Conservation (phyloP, 2,888 invertebrate species). For the Aleiodes alternator region DNA sequence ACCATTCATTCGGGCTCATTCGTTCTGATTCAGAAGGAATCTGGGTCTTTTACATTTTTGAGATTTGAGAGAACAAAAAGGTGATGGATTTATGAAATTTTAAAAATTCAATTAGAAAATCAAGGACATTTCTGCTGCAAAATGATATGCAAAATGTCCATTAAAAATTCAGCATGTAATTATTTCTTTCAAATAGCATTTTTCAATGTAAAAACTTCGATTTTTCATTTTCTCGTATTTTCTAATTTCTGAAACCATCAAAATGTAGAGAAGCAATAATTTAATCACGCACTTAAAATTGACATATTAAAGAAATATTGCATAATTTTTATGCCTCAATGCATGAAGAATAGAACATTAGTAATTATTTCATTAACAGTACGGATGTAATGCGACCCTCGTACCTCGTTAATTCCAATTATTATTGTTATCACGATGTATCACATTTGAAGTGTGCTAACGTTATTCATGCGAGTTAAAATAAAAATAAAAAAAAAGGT, state of each 20-base stretch:
- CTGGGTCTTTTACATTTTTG: no score
- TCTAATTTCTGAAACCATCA: no score
- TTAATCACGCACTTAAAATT: not conserved
- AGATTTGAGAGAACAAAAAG: no score
- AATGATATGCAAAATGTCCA: no score
- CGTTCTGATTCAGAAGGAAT: not conserved
- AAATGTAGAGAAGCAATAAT: no score
- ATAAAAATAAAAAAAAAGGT: conserved; percentile 46
- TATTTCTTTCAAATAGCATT: no score
- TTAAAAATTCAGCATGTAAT: no score
- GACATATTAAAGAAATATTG: conserved; percentile 12
- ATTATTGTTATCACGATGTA: conserved; percentile 56
- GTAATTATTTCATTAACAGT: conserved; percentile 68
- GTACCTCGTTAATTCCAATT: conserved; percentile 66
- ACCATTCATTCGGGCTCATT: conserved; percentile 8
- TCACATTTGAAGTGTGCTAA: conserved; percentile 46
- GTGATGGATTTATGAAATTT: no score
- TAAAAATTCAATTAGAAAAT: no score
- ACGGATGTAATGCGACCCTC: conserved; percentile 63
- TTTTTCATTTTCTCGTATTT: no score
- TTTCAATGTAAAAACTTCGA: no score
- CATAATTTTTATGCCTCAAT: conserved; percentile 15
- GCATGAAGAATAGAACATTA: conserved; percentile 53
- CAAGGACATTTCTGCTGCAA: no score
- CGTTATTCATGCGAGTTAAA: conserved; percentile 32